Evolutionary conservation across 2,797 vertebrate species (phyloP).

Genomic region (Graptemys geographica): DNA sequence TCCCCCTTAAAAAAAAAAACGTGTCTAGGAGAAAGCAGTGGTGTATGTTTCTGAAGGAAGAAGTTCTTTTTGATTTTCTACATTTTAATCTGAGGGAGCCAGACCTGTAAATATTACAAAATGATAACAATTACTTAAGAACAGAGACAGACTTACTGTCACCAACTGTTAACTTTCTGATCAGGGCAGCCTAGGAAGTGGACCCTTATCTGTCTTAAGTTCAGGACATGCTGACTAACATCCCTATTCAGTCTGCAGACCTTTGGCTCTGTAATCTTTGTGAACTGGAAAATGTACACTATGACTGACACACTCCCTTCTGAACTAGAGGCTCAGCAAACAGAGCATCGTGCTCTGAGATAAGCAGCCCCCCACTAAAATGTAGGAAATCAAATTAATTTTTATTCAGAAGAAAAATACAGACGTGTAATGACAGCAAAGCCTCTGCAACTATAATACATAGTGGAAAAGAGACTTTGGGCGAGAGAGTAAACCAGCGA

Average conservation of each 20-base stretch:
- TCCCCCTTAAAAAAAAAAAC: neutral
- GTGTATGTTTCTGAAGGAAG: constrained; percentile 19
- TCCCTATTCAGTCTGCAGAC: constrained; percentile 52
- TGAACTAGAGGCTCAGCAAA: constrained; percentile 30
- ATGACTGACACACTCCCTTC: constrained; percentile 30
- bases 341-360: neutral
- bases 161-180: constrained; percentile 71
- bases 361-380: neutral
- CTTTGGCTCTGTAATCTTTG: constrained; percentile 68
- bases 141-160: constrained; percentile 74
- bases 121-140: constrained; percentile 71
- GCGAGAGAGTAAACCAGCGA: neutral
- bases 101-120: constrained; percentile 69
- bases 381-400: constrained; percentile 31
- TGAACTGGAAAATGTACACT: constrained; percentile 47
- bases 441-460: rapidly evolving
- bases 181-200: constrained; percentile 70
- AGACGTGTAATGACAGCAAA: constrained; percentile 9
- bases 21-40: neutral
- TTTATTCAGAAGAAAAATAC: neutral
- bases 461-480: rapidly evolving
- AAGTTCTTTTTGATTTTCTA: constrained; percentile 50
- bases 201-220: constrained; percentile 67
- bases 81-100: constrained; percentile 60
- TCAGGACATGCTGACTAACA: constrained; percentile 74